These are phyloP conservation scores for Lordiphosa andalusiaca DNA, from an alignment of 2,888 invertebrate genomes.

Conservation along the genomic window DNA sequence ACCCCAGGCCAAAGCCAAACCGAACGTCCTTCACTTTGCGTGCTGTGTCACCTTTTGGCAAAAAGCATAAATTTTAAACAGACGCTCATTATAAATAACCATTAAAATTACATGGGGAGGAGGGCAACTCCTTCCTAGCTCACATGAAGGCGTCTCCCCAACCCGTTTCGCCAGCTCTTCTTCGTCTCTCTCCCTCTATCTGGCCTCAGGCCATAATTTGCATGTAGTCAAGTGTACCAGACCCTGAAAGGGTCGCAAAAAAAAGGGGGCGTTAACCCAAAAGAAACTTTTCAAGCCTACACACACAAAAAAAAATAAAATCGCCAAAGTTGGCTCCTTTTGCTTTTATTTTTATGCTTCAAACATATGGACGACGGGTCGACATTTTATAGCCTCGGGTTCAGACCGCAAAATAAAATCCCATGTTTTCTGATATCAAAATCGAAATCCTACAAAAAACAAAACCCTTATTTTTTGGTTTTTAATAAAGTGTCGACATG, in stretches of 20 bases:
- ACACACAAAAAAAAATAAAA: background rate
- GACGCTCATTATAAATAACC: conserved; percentile 73
- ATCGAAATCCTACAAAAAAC: conserved; percentile 46
- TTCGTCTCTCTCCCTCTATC: background rate
- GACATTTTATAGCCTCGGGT: conserved; percentile 70
- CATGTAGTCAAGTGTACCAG: conserved; percentile 52
- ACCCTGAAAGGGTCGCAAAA: conserved; percentile 60
- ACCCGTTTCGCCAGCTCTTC: background rate
- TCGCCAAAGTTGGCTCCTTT: too few relatives aligned
- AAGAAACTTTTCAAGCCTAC: conserved; percentile 25
- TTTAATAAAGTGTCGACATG: conserved; percentile 78
- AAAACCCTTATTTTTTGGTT: conserved; percentile 40
- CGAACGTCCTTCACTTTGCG: conserved; percentile 41
- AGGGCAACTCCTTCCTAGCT: conserved; percentile 16
- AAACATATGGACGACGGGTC: conserved; percentile 71
- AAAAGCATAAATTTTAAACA: conserved; percentile 54
- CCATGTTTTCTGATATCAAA: conserved; percentile 52
- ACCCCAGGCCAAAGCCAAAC: conserved; percentile 38
- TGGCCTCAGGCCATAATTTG: conserved; percentile 66
- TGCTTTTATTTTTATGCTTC: conserved; percentile 21
- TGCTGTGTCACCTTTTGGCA: conserved; percentile 63
- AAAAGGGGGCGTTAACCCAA: conserved; percentile 43
- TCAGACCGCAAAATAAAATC: conserved; percentile 43
- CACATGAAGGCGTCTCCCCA: conserved; percentile 18
- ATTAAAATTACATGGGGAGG: conserved; percentile 67